Conservation (phyloP, 2,113 vertebrate species). For the Bostrychus sinensis region DNA sequence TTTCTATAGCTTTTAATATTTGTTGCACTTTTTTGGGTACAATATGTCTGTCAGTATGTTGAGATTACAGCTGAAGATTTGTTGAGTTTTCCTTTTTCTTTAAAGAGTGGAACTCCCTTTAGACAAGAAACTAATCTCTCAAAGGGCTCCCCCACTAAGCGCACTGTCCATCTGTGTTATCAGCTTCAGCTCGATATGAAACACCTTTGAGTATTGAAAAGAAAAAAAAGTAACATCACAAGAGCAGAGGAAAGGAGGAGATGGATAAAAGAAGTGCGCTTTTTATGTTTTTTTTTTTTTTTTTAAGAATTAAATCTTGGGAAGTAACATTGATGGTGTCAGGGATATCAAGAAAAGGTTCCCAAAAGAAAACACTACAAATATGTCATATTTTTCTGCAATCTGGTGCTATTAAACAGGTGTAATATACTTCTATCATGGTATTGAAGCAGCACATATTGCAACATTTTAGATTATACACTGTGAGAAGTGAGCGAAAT, state of each 20-base stretch:
- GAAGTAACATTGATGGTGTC: too few species aligned
- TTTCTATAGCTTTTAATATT: not conserved
- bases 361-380: too few species aligned
- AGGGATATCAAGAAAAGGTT: too few species aligned
- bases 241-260: slow-evolving; percentile 38
- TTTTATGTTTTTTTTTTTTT: too few species aligned
- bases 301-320: not conserved
- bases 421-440: too few species aligned
- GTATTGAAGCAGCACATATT: too few species aligned
- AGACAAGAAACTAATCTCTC: slow-evolving; percentile 42
- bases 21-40: not conserved
- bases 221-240: slow-evolving; percentile 58
- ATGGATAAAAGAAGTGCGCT: slow-evolving; percentile 46
- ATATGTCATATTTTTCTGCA: too few species aligned
- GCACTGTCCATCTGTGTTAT: slow-evolving; percentile 74
- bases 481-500: too few species aligned
- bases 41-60: slow-evolving; percentile 52
- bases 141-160: slow-evolving; percentile 42
- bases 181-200: slow-evolving; percentile 73
- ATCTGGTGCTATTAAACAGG: too few species aligned
- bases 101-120: slow-evolving; percentile 49
- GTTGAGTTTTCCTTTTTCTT: slow-evolving; percentile 20
- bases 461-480: too few species aligned
- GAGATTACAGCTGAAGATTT: slow-evolving; percentile 44
- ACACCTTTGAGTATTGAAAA: slow-evolving; percentile 75